Percentiles rank a stretch among this genome's conserved stretches.
phyloP scores from a whole-genome alignment of 2,797 vertebrate genomes.

The Thripadectes ignobilis region DNA sequence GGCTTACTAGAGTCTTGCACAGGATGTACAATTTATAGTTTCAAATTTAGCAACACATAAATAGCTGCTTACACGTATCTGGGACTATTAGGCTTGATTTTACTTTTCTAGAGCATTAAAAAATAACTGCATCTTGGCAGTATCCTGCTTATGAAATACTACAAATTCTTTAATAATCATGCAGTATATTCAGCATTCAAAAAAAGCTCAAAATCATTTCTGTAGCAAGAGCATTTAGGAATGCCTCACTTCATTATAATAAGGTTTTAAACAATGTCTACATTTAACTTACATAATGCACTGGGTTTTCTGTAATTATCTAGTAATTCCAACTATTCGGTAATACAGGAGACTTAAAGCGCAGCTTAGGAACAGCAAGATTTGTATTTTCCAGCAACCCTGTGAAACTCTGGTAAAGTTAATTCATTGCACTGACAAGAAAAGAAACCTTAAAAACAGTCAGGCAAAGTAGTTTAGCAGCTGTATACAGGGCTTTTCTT shows the following conservation, averaged over 20 bases:
- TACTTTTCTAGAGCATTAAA: slow-evolving; percentile 11
- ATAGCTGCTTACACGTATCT: neutral
- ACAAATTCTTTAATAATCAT: neutral
- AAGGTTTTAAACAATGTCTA: slow-evolving; percentile 20
- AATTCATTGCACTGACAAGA: neutral
- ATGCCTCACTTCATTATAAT: neutral
- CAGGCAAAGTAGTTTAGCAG: neutral
- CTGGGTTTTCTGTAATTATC: slow-evolving; percentile 25
- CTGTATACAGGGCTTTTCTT: neutral
- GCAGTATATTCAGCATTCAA: neutral
- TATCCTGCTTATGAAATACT: neutral
- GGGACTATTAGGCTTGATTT: slow-evolving; percentile 5
- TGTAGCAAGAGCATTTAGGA: neutral
- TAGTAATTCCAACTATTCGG: slow-evolving; percentile 30
- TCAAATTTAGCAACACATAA: neutral
- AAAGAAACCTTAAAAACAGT: neutral
- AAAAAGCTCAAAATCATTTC: neutral
- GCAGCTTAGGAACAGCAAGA: neutral
- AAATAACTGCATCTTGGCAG: neutral
- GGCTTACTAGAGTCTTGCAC: neutral
- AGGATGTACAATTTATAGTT: neutral
- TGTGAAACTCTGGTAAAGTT: slow-evolving; percentile 10
- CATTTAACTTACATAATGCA: slow-evolving; percentile 37
- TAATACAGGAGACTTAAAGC: slow-evolving; percentile 38
- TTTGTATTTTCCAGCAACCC: slow-evolving; percentile 3